Base-by-base conservation (phyloP, 2,113 vertebrate genomes). In the Hassar affinis region DNA sequence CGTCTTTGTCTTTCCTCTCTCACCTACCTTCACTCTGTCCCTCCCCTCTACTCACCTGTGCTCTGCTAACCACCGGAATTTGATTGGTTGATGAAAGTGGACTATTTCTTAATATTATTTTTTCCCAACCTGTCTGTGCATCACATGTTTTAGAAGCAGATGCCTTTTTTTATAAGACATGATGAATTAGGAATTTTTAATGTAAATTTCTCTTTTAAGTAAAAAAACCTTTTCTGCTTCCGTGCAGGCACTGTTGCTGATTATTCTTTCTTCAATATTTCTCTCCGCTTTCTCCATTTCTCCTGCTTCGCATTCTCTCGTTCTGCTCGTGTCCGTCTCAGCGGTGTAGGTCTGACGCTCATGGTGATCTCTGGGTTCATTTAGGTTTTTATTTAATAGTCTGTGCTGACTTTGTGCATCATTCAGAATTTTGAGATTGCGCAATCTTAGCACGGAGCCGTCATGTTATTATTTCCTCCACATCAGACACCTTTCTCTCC, bases 401-500 rank as follows among this genome's bases (percentile, higher is more conserved):
- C 90, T 91, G 91, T 94, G 89, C 92, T 92, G 93, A 94, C 92
- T 95, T 92, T 95, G 89, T 92, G 64, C 77, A 54, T 76, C 74
- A 22, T 52, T 54, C 18, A 6, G 22, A n/a, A n/a, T 74, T 15
- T 18, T 74, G 8, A 20, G 42, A 57, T 47, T 75, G n/a, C 64
- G 66, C 9, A 62, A 85, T 10, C 59, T 84, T 79, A 84, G 27
- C 80, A 79, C 61, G 38, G 42, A 64, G 35, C 18, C 11, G 4
- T 84, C 86, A 84, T 81, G 80, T 75, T 83, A 92, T 93, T 74
- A 92, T 93, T 78, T 79, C 92, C 90, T 93, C 92, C 94, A 91
- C 94, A 93, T 96, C 95, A 95, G 95, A 96, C 94, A 93, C 94
- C 95, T 90, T 93, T 95, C 94, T 95, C 95, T 94, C 94, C 95